Evolutionary conservation across 1,140 invertebrate genomes (phyloP), one percentile per base, ranked within the genome.

Genomic region (Oryctes rhinoceros): DNA sequence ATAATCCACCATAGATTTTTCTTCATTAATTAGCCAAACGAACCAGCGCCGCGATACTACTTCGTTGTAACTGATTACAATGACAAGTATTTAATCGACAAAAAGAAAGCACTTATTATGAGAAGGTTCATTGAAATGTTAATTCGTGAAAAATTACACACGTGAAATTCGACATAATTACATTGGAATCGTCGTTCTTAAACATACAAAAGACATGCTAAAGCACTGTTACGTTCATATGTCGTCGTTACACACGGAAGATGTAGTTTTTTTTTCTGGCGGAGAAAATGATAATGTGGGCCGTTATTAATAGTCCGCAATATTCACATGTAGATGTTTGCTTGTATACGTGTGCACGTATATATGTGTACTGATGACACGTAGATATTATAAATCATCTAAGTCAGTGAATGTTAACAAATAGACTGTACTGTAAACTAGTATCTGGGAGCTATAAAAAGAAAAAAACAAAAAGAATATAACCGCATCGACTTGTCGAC

Each of bases 381-480:
- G 65, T 24, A 71, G 65, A 71, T 71, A 71, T 59, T 71, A 71
- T 71, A 71, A 71, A 71, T 71, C 65, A 71, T 71, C 7, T 24
- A 24, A 18, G 20, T 24, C 24, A 37, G 65, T 24, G 65, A 71
- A 9, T 71, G 65, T 71, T 71, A 71, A 71, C 65, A 71, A 71
- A 71, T 71, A 24, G 65, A 71, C 24, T 24, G 65, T 71, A 71
- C 65, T 71, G 65, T 30, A 35, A 71, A 71, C 9, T 71, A 71
- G 65, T 71, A 71, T 71, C 7, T 30, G 35, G 24, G 13, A 59
- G n/a, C 53, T n/a, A 30, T 30, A 44, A 62, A 10, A 71, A n/a
- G n/a, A n/a, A 71, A 71, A 35, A 67, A 67, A 24, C 65, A 35
- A 67, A 71, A 71, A 71, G 35, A 24, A 35, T 7, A 71, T 71